These are phyloP conservation scores for Synergus japonicus DNA, from an alignment of 2,888 invertebrate genomes.

Conservation along the genomic window DNA sequence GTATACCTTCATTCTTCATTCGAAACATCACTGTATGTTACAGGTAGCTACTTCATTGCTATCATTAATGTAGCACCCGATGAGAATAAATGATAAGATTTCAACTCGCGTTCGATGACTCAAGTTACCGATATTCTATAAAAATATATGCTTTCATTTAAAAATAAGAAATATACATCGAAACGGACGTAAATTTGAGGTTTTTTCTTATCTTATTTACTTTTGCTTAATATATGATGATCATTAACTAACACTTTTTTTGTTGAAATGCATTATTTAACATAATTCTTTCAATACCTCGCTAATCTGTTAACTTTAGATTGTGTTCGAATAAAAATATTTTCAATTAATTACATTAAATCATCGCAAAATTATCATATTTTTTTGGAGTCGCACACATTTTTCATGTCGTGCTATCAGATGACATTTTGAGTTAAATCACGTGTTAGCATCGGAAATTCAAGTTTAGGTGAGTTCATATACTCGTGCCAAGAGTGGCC, in stretches of 20 bases:
- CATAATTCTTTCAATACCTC: slow-evolving; percentile 2
- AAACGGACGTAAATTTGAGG: not conserved
- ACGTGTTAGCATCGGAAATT: not conserved
- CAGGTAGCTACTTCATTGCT: not conserved
- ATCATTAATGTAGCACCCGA: slow-evolving; percentile 4
- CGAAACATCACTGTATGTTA: slow-evolving; percentile 17
- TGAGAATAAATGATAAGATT: slow-evolving; percentile 24
- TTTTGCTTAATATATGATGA: not conserved
- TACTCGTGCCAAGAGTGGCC: slow-evolving; percentile 8
- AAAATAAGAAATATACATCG: not conserved
- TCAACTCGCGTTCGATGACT: not conserved
- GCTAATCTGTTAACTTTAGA: too few relatives aligned
- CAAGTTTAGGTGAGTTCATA: slow-evolving; percentile 18
- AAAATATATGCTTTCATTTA: not conserved
- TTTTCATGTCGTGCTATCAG: not conserved
- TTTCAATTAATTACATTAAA: too few relatives aligned
- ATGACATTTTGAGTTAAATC: not conserved
- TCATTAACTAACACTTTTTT: not conserved
- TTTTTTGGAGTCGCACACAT: too few relatives aligned
- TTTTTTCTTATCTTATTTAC: not conserved
- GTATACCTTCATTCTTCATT: slow-evolving; percentile 46
- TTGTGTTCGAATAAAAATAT: not conserved
- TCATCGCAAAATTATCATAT: too few relatives aligned
- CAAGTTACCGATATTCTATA: not conserved
- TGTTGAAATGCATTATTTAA: not conserved